Evolutionary conservation across 2,797 vertebrate genomes (phyloP).

Genomic region (Hafferia zeledoni): DNA sequence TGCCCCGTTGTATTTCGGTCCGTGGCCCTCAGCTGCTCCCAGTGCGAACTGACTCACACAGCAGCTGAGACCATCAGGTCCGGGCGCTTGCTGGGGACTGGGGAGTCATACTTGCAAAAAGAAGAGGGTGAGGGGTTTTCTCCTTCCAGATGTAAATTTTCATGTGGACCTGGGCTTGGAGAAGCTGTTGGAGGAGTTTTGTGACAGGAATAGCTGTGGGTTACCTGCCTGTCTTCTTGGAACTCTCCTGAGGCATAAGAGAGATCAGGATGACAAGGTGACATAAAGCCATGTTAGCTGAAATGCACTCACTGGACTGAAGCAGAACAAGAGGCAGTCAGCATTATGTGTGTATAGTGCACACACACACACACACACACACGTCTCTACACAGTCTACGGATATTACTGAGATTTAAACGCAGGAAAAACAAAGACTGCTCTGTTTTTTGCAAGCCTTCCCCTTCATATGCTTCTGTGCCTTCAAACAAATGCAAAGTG

Average conservation of each 20-base stretch:
- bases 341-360: accelerated
- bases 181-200: background rate
- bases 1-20: accelerated
- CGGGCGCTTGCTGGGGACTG: accelerated
- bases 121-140: accelerated
- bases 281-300: background rate
- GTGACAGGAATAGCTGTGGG: background rate
- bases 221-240: no score
- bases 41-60: background rate
- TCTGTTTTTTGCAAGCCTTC: background rate
- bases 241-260: background rate
- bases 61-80: background rate
- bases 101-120: background rate
- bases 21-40: accelerated
- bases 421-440: background rate
- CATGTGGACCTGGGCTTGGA: accelerated
- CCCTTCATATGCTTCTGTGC: accelerated
- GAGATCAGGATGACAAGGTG: background rate
- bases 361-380: background rate
- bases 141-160: background rate
- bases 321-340: background rate
- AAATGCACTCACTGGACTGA: accelerated
- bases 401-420: background rate
- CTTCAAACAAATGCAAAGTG: background rate
- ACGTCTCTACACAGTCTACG: background rate